Percentiles rank a stretch among this genome's conserved stretches.
phyloP scores from a whole-genome alignment of 1,140 invertebrate genomes.

The Dendroctonus ponderosae region DNA sequence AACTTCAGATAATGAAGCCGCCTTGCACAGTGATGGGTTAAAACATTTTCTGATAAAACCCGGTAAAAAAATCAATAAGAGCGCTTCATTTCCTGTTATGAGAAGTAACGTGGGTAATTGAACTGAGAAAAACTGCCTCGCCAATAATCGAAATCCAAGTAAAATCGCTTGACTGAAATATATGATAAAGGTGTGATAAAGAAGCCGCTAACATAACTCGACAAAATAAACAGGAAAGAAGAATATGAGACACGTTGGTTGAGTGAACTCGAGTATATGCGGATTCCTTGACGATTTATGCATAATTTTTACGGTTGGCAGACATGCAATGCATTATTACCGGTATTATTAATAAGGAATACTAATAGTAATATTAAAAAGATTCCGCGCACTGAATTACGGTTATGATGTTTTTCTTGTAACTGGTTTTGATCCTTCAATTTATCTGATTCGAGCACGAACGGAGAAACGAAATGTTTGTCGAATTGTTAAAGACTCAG shows the following conservation, averaged over 20 bases:
- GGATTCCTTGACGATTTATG: constrained; percentile 19
- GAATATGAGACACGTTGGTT: constrained; percentile 6
- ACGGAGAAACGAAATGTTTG: no score
- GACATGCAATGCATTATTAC: constrained; percentile 16
- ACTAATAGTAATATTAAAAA: constrained; percentile 1
- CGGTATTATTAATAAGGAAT: constrained; percentile 7
- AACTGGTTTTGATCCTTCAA: no score
- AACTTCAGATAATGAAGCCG: no score
- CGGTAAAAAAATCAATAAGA: constrained; percentile 5
- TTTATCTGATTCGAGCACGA: no score
- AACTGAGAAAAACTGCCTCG: constrained; percentile 4
- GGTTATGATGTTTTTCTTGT: no score
- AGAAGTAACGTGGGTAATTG: constrained; percentile 7
- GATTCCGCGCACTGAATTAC: no score
- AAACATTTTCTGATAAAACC: not conserved
- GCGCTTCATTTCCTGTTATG: constrained; percentile 5
- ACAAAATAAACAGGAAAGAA: constrained; percentile 12
- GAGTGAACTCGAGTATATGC: constrained; percentile 18
- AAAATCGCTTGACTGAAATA: constrained; percentile 1
- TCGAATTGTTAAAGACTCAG: no score
- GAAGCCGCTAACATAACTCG: not conserved
- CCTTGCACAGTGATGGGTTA: no score
- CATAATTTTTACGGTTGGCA: constrained; percentile 18
- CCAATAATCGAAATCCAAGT: constrained; percentile 1
- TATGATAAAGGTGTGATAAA: constrained; percentile 12